Evolutionary conservation across 2,113 vertebrate genomes (phyloP).

Genomic region (Entelurus aequoreus): DNA sequence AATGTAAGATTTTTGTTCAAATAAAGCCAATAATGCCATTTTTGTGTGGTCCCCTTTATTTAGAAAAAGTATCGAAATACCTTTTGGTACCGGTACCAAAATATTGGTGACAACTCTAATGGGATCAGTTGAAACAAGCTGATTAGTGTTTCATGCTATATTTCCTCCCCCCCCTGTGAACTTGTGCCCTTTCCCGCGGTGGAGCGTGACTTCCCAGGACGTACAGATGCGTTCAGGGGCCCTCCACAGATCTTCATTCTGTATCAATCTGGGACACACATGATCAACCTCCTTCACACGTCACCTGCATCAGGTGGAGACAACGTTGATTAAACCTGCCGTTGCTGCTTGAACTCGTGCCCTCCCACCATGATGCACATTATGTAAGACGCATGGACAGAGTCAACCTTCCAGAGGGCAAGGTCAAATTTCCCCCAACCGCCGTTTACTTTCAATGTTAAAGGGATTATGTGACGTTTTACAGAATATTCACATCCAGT

Average conservation of each 20-base stretch:
- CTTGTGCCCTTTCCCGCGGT: conserved; percentile 30
- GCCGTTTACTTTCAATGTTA: conserved; percentile 69
- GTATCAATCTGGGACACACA: too few relatives aligned
- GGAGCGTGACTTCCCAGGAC: conserved; percentile 42
- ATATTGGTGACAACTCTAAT: too few relatives aligned
- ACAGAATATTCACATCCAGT: conserved; percentile 43
- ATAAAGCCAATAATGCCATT: too few relatives aligned
- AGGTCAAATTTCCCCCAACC: conserved; percentile 50
- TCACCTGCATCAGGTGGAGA: conserved; percentile 53
- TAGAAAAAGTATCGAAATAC: too few relatives aligned
- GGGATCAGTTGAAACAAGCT: too few relatives aligned
- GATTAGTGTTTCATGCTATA: too few relatives aligned
- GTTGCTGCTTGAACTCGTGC: neutral
- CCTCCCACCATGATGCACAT: too few relatives aligned
- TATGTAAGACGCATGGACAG: conserved; percentile 13
- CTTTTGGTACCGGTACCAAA: too few relatives aligned
- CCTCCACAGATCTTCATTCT: too few relatives aligned
- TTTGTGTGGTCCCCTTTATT: too few relatives aligned
- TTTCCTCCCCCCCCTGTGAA: conserved; percentile 22
- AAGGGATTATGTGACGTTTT: conserved; percentile 67
- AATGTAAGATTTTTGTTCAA: too few relatives aligned
- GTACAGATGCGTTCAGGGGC: neutral
- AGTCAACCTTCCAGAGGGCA: conserved; percentile 33
- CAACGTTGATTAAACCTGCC: neutral
- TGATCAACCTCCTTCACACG: too few relatives aligned